phyloP scores from a whole-genome alignment of 2,888 invertebrate species.

The Rhamphomyia laevipes region DNA sequence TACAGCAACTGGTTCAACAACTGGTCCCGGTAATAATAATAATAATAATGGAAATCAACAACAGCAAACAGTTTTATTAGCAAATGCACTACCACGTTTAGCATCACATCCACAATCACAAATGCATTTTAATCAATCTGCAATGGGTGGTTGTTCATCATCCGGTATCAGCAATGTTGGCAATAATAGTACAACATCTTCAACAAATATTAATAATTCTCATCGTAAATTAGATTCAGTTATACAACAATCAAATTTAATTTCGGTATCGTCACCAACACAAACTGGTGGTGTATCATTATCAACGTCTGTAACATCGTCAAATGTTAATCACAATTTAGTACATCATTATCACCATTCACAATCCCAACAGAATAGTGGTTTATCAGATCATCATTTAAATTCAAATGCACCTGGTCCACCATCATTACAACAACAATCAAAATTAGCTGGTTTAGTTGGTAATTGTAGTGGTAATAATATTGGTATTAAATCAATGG shows the following conservation, averaged over 20 bases:
- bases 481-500: conserved; percentile 31
- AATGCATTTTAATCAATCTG: conserved; percentile 25
- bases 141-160: conserved; percentile 19
- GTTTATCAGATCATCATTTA: conserved; percentile 28
- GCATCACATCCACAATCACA: conserved; percentile 34
- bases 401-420: conserved; percentile 38
- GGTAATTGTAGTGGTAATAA: conserved; percentile 37
- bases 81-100: conserved; percentile 44
- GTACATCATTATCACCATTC: conserved; percentile 10
- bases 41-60: not conserved
- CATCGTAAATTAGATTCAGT: conserved; percentile 9
- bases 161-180: conserved; percentile 21
- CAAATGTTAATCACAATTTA: conserved; percentile 2
- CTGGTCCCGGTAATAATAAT: not conserved
- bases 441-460: conserved; percentile 39
- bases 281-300: conserved; percentile 15
- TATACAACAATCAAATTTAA: conserved; percentile 20
- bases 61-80: conserved; percentile 38
- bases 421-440: conserved; percentile 23
- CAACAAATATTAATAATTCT: conserved; percentile 17
- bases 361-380: conserved; percentile 3
- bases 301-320: not conserved
- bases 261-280: conserved; percentile 13
- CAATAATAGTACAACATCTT: conserved; percentile 24
- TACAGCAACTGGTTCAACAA: conserved; percentile 12